A percentile compares a stretch with the other conserved stretches of the same genome.
Conservation (phyloP, 1,140 invertebrate genomes). For the Acyrthosiphon pisum region DNA sequence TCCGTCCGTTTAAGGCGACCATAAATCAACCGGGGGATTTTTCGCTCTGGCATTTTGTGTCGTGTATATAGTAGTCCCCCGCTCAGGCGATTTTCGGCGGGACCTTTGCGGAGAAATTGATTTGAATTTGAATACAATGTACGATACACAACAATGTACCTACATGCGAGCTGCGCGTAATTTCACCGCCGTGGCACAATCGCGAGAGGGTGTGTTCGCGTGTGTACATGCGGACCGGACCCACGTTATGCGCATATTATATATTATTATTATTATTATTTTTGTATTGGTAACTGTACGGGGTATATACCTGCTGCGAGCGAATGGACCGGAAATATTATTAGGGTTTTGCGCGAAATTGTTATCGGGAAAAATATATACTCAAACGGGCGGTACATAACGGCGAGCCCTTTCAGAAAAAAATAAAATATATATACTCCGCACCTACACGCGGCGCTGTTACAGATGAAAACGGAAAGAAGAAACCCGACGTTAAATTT, state of each 20-base stretch:
- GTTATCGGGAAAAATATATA: neutral
- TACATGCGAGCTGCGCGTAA: neutral
- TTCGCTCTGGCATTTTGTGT: neutral
- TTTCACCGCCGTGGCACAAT: neutral
- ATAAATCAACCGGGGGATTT: slow-evolving; percentile 48
- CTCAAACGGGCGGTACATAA: neutral
- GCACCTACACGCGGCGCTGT: too few species aligned
- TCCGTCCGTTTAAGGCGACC: slow-evolving; percentile 20
- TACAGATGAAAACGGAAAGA: neutral
- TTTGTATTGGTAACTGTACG: neutral
- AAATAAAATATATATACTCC: neutral
- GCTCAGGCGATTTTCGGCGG: neutral
- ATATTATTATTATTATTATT: neutral
- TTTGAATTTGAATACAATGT: slow-evolving; percentile 37
- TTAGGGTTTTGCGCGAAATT: neutral
- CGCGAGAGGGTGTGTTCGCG: neutral
- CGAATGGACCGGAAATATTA: slow-evolving; percentile 25
- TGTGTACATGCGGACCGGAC: neutral
- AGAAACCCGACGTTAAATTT: neutral
- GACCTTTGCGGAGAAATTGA: slow-evolving; percentile 28
- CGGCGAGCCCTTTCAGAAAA: neutral
- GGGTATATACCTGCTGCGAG: neutral
- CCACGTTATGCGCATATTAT: neutral
- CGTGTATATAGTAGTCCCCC: neutral
- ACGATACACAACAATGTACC: neutral